These are phyloP conservation scores for Portevinia maculata DNA, from an alignment of 2,888 invertebrate species.

Conservation along the genomic window DNA sequence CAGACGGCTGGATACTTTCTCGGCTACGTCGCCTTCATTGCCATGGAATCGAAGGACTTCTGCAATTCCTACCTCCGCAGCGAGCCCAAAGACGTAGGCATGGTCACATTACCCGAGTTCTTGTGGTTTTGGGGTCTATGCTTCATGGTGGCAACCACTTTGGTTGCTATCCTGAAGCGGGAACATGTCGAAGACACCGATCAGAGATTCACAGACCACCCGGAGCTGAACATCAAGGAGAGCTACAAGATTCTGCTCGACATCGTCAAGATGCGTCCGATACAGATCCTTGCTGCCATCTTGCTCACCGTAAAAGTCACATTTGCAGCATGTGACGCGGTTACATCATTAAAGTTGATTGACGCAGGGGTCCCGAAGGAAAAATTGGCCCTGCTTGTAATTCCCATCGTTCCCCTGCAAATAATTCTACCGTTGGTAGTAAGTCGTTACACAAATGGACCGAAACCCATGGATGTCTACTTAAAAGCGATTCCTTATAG, in stretches of 20 bases:
- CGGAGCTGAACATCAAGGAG: conserved; percentile 84
- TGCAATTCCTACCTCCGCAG: conserved; percentile 95
- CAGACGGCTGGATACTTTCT: conserved; percentile 99
- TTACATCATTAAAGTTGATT: conserved; percentile 96
- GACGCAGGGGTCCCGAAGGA: conserved; percentile 98
- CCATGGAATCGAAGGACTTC: conserved; percentile 97
- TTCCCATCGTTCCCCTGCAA: conserved; percentile 97
- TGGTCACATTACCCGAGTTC: conserved; percentile 91
- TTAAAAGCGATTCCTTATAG: conserved; percentile 95
- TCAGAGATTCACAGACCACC: conserved; percentile 78
- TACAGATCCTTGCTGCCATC: conserved; percentile 90
- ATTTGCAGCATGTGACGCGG: conserved; percentile 97
- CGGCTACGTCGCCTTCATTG: conserved; percentile 97
- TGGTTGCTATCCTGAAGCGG: conserved; percentile 94
- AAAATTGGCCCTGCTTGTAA: conserved; percentile 94
- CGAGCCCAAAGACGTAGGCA: conserved; percentile 87
- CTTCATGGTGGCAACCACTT: conserved; percentile 94
- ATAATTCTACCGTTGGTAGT: conserved; percentile 94
- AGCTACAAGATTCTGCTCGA: conserved; percentile 93
- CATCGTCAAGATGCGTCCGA: conserved; percentile 92
- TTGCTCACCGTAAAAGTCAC: conserved; percentile 96
- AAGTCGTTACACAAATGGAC: conserved; percentile 91
- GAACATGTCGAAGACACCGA: conserved; percentile 85
- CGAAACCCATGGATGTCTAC: conserved; percentile 94
- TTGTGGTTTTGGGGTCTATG: conserved; percentile 97